Evolutionary conservation across 2,113 vertebrate species (phyloP).

Genomic region (Chaetodon trifascialis): DNA sequence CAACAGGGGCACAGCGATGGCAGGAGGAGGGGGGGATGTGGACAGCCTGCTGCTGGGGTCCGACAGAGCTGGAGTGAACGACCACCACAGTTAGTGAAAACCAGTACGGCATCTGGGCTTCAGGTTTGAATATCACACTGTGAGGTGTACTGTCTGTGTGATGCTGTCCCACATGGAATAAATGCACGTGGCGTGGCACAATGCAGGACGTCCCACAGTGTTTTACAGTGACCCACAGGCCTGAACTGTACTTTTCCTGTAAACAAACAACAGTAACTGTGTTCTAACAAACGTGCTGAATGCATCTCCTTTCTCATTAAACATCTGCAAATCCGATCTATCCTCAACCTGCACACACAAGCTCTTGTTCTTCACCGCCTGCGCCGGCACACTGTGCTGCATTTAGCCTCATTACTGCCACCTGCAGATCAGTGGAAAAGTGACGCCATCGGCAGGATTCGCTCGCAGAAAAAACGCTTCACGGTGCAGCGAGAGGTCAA

Average conservation of each 20-base stretch:
- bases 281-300: too few relatives aligned
- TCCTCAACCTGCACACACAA: too few relatives aligned
- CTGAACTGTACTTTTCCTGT: neutral
- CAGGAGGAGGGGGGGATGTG: slow-evolving; percentile 96
- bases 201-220: neutral
- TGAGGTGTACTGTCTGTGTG: neutral
- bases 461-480: too few relatives aligned
- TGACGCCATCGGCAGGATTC: too few relatives aligned
- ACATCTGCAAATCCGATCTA: neutral
- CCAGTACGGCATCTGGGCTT: neutral
- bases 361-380: too few relatives aligned
- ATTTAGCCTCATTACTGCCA: too few relatives aligned
- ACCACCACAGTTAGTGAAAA: neutral
- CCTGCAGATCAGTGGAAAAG: too few relatives aligned
- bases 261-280: too few relatives aligned
- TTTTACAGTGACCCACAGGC: neutral
- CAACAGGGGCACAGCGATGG: slow-evolving; percentile 95
- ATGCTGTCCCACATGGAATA: neutral
- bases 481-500: too few relatives aligned
- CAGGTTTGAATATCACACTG: neutral
- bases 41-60: slow-evolving; percentile 98
- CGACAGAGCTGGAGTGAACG: slow-evolving; percentile 87
- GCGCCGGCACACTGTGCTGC: too few relatives aligned
- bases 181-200: neutral
- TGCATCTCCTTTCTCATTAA: neutral